Evolutionary conservation across 2,113 vertebrate genomes (phyloP).

Genomic region (Macaca mulatta): DNA sequence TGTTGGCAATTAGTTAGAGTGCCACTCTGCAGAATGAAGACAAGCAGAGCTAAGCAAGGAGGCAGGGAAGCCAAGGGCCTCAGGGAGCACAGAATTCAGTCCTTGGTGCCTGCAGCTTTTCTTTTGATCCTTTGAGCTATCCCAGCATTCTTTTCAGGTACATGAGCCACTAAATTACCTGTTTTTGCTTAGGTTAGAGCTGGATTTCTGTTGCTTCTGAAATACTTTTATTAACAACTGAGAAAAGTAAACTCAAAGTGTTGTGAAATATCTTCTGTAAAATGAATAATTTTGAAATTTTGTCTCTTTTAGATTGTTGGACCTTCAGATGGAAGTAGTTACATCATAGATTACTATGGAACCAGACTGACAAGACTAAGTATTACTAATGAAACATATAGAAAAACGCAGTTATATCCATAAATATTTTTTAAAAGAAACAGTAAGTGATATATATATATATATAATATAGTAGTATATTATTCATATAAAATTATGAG

Average conservation of each 20-base stretch:
- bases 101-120: neutral
- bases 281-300: conserved; percentile 69
- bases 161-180: neutral
- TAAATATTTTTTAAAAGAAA: conserved; percentile 70
- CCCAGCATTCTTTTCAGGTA: neutral
- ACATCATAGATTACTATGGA: conserved; percentile 99
- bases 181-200: neutral
- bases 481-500: neutral
- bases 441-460: conserved; percentile 63
- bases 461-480: neutral
- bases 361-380: conserved; percentile 92
- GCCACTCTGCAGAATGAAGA: neutral
- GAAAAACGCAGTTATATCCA: conserved; percentile 93
- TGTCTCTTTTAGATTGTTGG: conserved; percentile 92
- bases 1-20: neutral
- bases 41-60: neutral
- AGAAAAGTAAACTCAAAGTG: neutral
- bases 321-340: conserved; percentile 96
- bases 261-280: conserved; percentile 11
- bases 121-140: neutral
- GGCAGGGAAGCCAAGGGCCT: neutral
- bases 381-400: conserved; percentile 96
- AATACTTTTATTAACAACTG: conserved; percentile 28
- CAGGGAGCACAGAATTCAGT: too few relatives aligned
- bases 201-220: conserved; percentile 32